Evolutionary conservation across 2,797 vertebrate species (phyloP).

Genomic region (Alosa sapidissima): DNA sequence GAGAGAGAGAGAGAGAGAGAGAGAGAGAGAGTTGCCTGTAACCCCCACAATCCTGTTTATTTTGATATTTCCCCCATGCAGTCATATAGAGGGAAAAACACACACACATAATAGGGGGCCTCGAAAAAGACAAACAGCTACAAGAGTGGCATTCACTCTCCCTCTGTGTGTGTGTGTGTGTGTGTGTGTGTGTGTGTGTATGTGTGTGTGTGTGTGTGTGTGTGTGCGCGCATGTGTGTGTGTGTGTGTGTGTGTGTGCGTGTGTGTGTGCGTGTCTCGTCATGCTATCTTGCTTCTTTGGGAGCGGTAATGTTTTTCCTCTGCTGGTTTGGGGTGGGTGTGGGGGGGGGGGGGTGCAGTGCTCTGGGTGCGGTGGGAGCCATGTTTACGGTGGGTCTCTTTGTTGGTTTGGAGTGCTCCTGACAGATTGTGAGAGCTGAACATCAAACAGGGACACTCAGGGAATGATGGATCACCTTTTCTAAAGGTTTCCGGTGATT

Average conservation of each 20-base stretch:
- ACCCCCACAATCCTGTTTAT: conserved; percentile 74
- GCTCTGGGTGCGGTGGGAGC: not conserved
- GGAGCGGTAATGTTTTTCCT: conserved; percentile 44
- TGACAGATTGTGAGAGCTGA: not conserved
- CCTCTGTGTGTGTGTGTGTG: not conserved
- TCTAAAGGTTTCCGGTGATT: not conserved
- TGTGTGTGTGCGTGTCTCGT: not conserved
- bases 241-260: conserved; percentile 15
- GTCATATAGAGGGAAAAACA: conserved; percentile 70
- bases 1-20: not conserved
- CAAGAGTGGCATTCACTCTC: conserved; percentile 55
- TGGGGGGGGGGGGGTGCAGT: not conserved
- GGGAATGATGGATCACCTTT: conserved; percentile 7
- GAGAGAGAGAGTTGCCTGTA: not conserved
- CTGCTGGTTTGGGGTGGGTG: not conserved
- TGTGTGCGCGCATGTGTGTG: conserved; percentile 1
- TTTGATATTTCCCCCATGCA: conserved; percentile 69
- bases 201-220: not conserved
- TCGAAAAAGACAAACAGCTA: conserved; percentile 62
- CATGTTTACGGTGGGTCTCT: not conserved
- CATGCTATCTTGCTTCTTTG: conserved; percentile 43
- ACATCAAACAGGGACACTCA: not conserved
- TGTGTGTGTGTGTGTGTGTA: conserved; percentile 7
- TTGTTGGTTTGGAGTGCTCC: conserved; percentile 11
- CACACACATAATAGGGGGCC: conserved; percentile 50